A percentile compares a stretch with the other conserved stretches of the same genome.
Conservation (phyloP, 1,140 invertebrate species). For the Leptoteleia sp. region DNA sequence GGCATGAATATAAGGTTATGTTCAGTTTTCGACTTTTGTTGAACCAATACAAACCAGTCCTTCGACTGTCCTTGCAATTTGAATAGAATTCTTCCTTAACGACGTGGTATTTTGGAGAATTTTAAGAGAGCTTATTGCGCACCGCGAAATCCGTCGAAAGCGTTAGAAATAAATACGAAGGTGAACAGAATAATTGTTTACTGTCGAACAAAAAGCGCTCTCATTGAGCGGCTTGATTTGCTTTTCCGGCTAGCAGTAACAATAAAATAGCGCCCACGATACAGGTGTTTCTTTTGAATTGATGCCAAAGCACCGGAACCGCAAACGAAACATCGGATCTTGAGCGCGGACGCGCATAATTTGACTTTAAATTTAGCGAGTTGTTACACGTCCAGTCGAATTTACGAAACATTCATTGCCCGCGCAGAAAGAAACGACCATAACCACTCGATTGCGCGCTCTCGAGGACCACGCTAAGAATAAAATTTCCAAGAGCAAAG, state of each 20-base stretch:
- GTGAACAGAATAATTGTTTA: constrained; percentile 14
- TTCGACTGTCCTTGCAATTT: too few species aligned
- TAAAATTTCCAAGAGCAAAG: constrained; percentile 65
- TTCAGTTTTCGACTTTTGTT: too few species aligned
- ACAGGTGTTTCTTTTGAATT: constrained; percentile 58
- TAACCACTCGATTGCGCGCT: constrained; percentile 33
- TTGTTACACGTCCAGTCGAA: constrained; percentile 59
- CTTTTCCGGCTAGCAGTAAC: constrained; percentile 15
- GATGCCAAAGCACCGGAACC: constrained; percentile 56
- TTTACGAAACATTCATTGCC: constrained; percentile 58
- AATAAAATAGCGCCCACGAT: constrained; percentile 49
- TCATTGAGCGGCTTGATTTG: constrained; percentile 45
- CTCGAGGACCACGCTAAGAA: constrained; percentile 70
- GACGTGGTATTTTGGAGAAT: too few species aligned
- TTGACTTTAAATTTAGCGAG: constrained; percentile 70
- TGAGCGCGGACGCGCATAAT: constrained; percentile 54
- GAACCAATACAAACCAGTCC: too few species aligned
- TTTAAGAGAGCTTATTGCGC: not conserved
- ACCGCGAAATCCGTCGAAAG: not conserved
- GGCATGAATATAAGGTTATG: too few species aligned
- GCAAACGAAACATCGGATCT: constrained; percentile 51
- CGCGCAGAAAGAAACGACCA: constrained; percentile 36
- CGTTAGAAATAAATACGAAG: constrained; percentile 2
- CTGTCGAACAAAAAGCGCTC: constrained; percentile 4
- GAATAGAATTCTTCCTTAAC: too few species aligned